phyloP scores from a whole-genome alignment of 2,113 vertebrate species.

The Anguilla japonica region DNA sequence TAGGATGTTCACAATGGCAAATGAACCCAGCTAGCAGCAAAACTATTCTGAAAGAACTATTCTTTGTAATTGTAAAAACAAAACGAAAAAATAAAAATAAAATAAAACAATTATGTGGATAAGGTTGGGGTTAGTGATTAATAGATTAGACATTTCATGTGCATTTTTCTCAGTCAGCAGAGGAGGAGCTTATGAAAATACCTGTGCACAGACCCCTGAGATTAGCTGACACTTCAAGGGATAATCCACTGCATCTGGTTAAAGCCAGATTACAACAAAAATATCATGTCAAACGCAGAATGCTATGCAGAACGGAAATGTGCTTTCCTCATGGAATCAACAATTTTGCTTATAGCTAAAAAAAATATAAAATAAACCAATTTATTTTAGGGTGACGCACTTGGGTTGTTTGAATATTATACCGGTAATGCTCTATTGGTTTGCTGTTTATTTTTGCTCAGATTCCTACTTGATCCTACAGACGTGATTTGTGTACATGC shows the following conservation, averaged over 20 bases:
- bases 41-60: no score
- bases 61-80: no score
- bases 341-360: background rate
- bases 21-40: no score
- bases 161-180: conserved; percentile 25
- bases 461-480: background rate
- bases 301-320: background rate
- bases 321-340: background rate
- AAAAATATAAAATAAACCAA: background rate
- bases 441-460: background rate
- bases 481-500: background rate
- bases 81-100: no score
- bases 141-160: conserved; percentile 5
- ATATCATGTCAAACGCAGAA: conserved; percentile 46
- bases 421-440: background rate
- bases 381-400: background rate
- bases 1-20: no score
- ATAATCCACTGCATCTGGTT: conserved; percentile 61
- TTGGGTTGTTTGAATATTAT: background rate
- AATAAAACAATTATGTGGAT: background rate
- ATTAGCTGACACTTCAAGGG: conserved; percentile 56
- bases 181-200: conserved; percentile 42
- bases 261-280: conserved; percentile 60
- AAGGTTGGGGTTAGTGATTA: conserved; percentile 60
- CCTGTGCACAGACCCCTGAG: conserved; percentile 55